These are phyloP conservation scores for Arctocebus calabarensis DNA, from an alignment of 2,797 vertebrate genomes.

Conservation along the genomic window DNA sequence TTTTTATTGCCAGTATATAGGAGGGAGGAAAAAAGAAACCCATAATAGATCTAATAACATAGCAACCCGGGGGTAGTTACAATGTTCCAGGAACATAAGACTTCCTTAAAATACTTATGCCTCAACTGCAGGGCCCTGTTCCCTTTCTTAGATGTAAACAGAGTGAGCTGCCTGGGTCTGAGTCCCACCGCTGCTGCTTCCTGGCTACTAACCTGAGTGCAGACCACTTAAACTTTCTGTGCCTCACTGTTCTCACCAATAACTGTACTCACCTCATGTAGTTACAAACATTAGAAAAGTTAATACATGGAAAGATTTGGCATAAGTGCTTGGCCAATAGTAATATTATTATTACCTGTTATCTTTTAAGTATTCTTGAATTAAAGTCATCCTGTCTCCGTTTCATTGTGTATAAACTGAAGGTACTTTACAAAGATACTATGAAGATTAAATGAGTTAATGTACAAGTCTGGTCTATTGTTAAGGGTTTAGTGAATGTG, in stretches of 20 bases:
- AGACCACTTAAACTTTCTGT: background rate
- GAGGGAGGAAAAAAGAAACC: background rate
- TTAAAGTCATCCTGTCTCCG: background rate
- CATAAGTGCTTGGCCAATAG: background rate
- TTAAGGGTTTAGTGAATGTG: background rate
- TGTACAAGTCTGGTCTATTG: background rate
- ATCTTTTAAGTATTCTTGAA: background rate
- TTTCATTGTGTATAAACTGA: background rate
- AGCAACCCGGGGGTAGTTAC: background rate
- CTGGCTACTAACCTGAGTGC: background rate
- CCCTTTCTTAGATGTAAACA: background rate
- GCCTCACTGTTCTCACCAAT: background rate
- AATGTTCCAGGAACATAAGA: background rate
- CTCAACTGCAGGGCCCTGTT: background rate
- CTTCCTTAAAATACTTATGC: background rate
- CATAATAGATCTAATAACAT: background rate
- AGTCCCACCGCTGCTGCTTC: background rate
- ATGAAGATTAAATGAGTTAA: background rate
- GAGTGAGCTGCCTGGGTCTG: background rate
- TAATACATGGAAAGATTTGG: constrained; percentile 5
- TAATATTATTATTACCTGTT: background rate
- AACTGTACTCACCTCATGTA: background rate
- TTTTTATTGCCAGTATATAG: background rate
- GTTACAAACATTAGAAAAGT: background rate
- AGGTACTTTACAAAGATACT: background rate